Conservation (phyloP, 2,113 vertebrate species). For the Acrocephalus kingi region DNA sequence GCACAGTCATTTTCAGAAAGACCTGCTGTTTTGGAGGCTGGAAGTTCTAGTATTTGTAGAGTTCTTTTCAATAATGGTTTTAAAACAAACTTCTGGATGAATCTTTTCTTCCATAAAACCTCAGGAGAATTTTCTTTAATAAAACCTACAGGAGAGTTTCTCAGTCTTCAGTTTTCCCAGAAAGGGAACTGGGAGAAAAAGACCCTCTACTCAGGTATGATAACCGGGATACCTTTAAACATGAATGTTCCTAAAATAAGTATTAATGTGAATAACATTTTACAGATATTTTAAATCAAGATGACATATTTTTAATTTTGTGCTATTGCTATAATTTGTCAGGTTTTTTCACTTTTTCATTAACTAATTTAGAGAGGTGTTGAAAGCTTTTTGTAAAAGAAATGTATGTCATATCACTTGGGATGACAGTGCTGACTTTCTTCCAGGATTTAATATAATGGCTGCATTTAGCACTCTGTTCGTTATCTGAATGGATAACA, state of each 20-base stretch:
- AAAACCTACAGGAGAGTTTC: not conserved
- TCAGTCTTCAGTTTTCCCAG: not conserved
- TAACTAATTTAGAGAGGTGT: not conserved
- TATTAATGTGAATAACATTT: not conserved
- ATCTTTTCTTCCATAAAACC: not conserved
- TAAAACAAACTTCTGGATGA: not conserved
- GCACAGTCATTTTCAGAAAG: not conserved
- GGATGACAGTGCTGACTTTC: slow-evolving; percentile 9
- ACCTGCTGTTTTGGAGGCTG: not conserved
- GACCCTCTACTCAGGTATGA: not conserved
- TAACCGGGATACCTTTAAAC: not conserved
- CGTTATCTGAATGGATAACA: slow-evolving; percentile 15
- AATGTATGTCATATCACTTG: not conserved
- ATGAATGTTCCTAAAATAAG: not conserved
- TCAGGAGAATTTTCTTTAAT: not conserved
- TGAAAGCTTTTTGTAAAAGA: slow-evolving; percentile 22
- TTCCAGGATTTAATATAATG: not conserved
- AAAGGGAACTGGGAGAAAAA: not conserved
- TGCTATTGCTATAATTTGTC: not conserved
- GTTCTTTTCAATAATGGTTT: not conserved
- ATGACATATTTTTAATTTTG: not conserved
- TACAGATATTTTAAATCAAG: not conserved
- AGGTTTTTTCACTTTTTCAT: not conserved
- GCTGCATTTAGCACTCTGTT: not conserved
- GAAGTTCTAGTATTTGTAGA: not conserved